Conservation (phyloP, 2,797 vertebrate genomes). For the Mus caroli region DNA sequence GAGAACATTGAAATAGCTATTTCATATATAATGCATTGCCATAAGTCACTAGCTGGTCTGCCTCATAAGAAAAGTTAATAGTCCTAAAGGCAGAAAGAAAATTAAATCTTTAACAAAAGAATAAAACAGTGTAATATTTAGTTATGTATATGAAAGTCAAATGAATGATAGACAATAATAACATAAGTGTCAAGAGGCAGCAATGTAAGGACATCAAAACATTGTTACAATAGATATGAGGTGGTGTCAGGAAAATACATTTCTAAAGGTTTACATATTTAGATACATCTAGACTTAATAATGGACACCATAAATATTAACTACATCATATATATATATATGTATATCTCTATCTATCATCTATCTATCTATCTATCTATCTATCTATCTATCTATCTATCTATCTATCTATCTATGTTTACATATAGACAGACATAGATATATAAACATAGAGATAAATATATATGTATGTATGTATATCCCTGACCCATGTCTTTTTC, state of each 20-base stretch:
- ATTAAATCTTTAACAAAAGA: conserved; percentile 20
- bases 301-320: background rate
- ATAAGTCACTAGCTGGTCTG: background rate
- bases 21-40: background rate
- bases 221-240: background rate
- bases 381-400: too few relatives aligned
- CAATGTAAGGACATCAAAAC: background rate
- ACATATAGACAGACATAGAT: too few relatives aligned
- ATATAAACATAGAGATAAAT: too few relatives aligned
- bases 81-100: background rate
- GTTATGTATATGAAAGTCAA: background rate
- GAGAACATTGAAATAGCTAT: background rate
- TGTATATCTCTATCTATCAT: too few relatives aligned
- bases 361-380: too few relatives aligned
- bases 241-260: background rate
- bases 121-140: background rate
- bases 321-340: too few relatives aligned
- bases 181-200: background rate
- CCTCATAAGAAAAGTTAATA: background rate
- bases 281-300: background rate
- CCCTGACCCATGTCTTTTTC: background rate
- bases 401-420: background rate
- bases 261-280: background rate
- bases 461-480: background rate
- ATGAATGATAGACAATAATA: background rate